Base-by-base conservation (phyloP, 2,113 vertebrate genomes). In the Nothoprocta pentlandii region DNA sequence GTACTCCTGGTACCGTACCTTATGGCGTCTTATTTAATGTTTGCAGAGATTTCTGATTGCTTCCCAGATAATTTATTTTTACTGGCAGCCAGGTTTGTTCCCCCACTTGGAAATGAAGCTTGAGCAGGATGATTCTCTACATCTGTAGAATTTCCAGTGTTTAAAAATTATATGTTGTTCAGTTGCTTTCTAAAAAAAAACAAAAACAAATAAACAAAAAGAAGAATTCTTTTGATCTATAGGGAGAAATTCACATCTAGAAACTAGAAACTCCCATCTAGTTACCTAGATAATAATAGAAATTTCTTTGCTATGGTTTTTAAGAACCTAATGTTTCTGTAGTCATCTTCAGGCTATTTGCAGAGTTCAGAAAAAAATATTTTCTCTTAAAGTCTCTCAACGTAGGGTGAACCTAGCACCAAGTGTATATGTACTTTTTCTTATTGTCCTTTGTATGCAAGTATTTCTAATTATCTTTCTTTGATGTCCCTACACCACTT, bases 1-100 rank as follows among this genome's bases (percentile, higher is more conserved):
- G 74, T 74, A 76, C 85, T 95, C 95, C 81, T 91, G 86, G 75
- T 88, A 74, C 66, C 56, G 22, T 95, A 95, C 71, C 88, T 94
- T 94, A 92, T 91, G 91, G 82, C 90, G 90, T 91, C 95, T 88
- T 93, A 92, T 95, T 95, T 94, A 93, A 87, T 87, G 83, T 81
- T 87, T 93, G 44, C 88, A 75, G 93, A 85, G 66, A 87, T 95
- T 93, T 90, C 77, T 92, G 77, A 82, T 94, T 84, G 67, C 94
- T 89, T 93, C 79, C 78, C 85, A 78, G 76, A 88, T 89, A 88
- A 92, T 70, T 93, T 96, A 47, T 91, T 90, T 92, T 95, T 95
- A 84, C 86, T 93, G 92, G 90, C 92, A 93, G 76, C 70, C 68
- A 36, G 74, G 59, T 96, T 77, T 73, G 71, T 62, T 63, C 10